Conservation (phyloP, 2,888 invertebrate genomes). For the Plebejus argus region DNA sequence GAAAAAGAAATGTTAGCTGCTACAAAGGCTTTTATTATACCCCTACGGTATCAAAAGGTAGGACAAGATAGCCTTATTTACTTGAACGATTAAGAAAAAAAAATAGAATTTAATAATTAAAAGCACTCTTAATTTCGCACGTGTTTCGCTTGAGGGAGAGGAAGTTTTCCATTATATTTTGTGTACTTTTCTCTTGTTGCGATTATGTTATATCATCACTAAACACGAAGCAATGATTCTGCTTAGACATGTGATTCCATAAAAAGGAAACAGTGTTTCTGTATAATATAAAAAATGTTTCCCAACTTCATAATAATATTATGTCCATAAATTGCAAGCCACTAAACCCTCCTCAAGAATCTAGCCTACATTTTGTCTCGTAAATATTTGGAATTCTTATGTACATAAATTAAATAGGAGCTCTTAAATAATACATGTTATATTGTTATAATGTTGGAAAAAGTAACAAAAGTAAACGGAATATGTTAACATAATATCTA, state of each 20-base stretch:
- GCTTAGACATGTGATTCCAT: not conserved
- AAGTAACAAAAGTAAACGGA: not conserved
- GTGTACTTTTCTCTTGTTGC: too few species aligned
- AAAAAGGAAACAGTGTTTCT: not conserved
- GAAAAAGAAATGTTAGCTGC: not conserved
- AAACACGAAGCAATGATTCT: not conserved
- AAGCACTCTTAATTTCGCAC: not conserved
- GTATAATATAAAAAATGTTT: not conserved
- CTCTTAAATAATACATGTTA: constrained; percentile 2
- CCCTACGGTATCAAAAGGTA: not conserved
- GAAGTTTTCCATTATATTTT: too few species aligned
- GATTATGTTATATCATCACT: not conserved
- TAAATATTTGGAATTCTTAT: not conserved
- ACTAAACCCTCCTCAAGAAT: not conserved
- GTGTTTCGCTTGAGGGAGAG: not conserved
- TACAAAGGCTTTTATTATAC: not conserved
- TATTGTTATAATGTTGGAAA: not conserved
- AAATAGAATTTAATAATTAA: not conserved
- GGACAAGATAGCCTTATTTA: not conserved
- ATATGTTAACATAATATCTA: not conserved
- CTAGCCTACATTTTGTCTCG: not conserved
- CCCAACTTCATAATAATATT: not conserved
- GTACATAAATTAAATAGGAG: not conserved
- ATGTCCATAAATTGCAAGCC: not conserved
- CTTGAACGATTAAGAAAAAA: not conserved